Conservation (phyloP, 2,888 invertebrate species). For the Synanthedon formicaeformis region DNA sequence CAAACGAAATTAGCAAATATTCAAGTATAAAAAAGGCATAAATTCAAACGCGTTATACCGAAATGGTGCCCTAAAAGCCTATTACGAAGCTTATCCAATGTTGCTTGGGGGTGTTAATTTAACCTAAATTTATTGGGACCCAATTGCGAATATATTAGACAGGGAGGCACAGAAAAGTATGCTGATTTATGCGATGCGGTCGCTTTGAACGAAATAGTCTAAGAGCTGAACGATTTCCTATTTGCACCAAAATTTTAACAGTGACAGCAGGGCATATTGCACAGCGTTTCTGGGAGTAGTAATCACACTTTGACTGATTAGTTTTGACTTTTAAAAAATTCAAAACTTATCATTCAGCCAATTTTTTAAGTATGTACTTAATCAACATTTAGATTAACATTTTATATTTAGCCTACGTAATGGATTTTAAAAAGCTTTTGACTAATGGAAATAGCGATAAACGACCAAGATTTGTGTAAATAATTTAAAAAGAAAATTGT, state of each 20-base stretch:
- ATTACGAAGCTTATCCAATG: background rate
- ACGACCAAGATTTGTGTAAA: too few species aligned
- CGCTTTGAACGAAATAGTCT: conserved; percentile 2
- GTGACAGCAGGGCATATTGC: too few species aligned
- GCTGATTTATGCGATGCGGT: conserved; percentile 34
- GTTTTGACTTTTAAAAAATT: too few species aligned
- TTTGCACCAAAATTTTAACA: background rate
- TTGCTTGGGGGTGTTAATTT: conserved; percentile 30
- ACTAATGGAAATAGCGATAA: too few species aligned
- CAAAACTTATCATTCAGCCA: too few species aligned
- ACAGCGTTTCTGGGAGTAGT: too few species aligned
- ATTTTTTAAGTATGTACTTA: too few species aligned
- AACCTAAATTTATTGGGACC: conserved; percentile 34
- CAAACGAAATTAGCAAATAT: background rate
- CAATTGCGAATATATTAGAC: conserved; percentile 41
- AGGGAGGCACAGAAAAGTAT: conserved; percentile 26
- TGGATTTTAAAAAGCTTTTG: too few species aligned
- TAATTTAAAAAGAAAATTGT: too few species aligned
- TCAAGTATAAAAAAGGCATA: background rate
- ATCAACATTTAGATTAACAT: too few species aligned
- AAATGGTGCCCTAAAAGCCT: background rate
- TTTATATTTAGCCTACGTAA: too few species aligned
- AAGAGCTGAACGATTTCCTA: background rate
- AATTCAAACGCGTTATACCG: background rate
- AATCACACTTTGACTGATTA: too few species aligned